phyloP scores from a whole-genome alignment of 2,797 vertebrate species.

The Tangara arthus region DNA sequence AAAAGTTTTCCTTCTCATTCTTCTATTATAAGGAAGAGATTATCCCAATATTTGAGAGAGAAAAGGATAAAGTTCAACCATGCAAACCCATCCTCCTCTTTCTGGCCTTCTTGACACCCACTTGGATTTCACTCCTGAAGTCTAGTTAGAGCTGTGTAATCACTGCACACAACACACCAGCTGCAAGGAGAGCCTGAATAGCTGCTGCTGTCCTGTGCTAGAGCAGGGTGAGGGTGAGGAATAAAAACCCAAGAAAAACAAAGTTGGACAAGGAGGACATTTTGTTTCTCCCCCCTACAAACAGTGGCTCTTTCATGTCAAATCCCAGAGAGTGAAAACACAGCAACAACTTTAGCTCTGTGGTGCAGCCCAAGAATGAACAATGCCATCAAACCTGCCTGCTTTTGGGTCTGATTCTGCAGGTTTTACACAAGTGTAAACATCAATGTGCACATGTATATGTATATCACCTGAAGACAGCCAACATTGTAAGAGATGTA shows the following conservation, averaged over 20 bases:
- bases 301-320: neutral
- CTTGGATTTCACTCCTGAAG: neutral
- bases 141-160: neutral
- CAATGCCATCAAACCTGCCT: neutral
- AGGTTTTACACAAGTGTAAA: neutral
- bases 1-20: neutral
- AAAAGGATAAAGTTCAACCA: neutral
- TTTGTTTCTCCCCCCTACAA: neutral
- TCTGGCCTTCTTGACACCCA: neutral
- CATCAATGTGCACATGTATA: no score
- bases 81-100: neutral
- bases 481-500: neutral
- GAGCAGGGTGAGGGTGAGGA: neutral
- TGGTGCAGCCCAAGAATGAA: neutral
- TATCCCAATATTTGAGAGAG: neutral
- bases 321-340: neutral
- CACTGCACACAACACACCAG: neutral
- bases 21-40: neutral
- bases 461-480: neutral
- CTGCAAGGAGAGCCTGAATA: neutral
- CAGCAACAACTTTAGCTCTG: neutral
- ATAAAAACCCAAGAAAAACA: neutral
- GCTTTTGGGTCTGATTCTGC: neutral
- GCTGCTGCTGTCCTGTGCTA: neutral
- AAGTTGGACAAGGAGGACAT: accelerated